phyloP scores from a whole-genome alignment of 2,797 vertebrate species.

The Mormyrus hasselquistii region DNA sequence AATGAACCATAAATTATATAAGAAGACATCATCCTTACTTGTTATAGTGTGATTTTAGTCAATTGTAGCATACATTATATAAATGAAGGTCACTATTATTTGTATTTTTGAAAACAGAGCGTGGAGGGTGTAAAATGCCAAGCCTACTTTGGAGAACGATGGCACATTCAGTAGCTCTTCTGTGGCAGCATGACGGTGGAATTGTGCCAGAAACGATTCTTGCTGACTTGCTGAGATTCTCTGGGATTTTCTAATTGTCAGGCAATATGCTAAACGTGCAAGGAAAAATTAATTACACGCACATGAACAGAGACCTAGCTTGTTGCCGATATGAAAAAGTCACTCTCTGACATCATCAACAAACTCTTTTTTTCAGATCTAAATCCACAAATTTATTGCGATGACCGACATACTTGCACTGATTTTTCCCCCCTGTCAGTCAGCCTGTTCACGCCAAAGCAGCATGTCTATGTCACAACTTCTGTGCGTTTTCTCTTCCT shows the following conservation, averaged over 20 bases:
- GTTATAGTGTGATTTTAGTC: neutral
- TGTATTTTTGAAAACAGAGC: neutral
- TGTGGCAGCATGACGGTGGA: neutral
- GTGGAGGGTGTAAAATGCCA: neutral
- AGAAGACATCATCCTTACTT: neutral
- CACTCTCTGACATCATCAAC: neutral
- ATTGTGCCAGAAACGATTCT: neutral
- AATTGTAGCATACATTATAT: neutral
- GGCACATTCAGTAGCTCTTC: neutral
- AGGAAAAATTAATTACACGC: neutral
- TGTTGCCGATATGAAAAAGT: neutral
- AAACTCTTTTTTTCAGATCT: neutral
- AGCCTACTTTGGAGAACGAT: neutral
- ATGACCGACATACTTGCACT: neutral
- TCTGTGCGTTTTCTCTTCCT: neutral
- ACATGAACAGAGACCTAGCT: neutral
- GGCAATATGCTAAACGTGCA: neutral
- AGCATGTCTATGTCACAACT: neutral
- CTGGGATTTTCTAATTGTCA: neutral
- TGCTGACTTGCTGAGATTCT: neutral
- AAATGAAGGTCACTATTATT: neutral
- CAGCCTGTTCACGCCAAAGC: neutral
- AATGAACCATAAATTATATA: neutral
- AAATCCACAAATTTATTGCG: neutral
- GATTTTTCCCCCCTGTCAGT: neutral